Evolutionary conservation across 2,888 invertebrate species (phyloP).

Genomic region (Argyra leucocephala): DNA sequence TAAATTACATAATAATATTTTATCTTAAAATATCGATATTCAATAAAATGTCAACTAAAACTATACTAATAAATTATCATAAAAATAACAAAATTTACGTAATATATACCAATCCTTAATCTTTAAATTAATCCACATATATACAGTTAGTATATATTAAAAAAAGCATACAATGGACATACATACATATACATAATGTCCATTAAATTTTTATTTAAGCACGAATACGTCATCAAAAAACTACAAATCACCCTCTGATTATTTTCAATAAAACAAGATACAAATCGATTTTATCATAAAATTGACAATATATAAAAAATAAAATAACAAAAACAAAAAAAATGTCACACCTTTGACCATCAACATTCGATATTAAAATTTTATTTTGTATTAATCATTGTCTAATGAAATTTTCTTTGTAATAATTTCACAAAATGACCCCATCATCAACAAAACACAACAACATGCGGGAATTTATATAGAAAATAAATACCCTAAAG

Average conservation of each 20-base stretch:
- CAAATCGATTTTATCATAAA: constrained; percentile 2
- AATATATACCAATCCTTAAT: not conserved
- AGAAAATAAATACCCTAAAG: not conserved
- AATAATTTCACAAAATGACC: too few species aligned
- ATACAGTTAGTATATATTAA: not conserved
- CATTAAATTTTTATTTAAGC: not conserved
- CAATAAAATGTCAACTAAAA: not conserved
- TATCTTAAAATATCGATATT: not conserved
- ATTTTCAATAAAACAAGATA: too few species aligned
- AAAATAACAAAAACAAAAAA: too few species aligned
- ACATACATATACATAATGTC: not conserved
- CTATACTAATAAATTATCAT: not conserved
- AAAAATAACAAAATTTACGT: not conserved
- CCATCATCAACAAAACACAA: too few species aligned
- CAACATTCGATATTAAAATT: not conserved
- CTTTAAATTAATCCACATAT: not conserved
- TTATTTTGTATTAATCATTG: not conserved
- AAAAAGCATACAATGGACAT: too few species aligned
- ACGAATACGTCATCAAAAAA: not conserved
- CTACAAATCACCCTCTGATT: too few species aligned
- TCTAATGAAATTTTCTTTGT: not conserved
- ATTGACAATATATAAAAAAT: too few species aligned
- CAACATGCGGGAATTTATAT: too few species aligned
- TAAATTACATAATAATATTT: too few species aligned
- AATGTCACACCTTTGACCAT: constrained; percentile 6